Evolutionary conservation across 2,797 vertebrate species (phyloP).

Genomic region (Aeoliscus strigatus): DNA sequence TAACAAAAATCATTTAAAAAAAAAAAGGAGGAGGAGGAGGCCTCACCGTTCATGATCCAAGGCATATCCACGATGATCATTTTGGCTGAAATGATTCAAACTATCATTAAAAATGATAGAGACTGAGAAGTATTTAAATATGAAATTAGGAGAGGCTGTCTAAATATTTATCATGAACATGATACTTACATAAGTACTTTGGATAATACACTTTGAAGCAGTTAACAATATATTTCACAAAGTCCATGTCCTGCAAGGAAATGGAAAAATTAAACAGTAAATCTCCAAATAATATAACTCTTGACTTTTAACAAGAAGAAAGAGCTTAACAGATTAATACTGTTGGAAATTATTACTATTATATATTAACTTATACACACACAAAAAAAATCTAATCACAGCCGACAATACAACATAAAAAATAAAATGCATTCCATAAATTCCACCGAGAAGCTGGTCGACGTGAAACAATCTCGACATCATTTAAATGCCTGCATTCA

Average conservation of each 20-base stretch:
- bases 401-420: no score
- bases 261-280: constrained; percentile 3
- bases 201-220: constrained; percentile 98
- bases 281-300: constrained; percentile 12
- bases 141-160: no score
- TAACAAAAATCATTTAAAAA: no score
- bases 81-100: constrained; percentile 82
- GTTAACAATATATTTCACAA: constrained; percentile 91
- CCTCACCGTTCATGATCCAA: constrained; percentile 98
- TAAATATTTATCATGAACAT: neutral
- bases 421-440: no score
- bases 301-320: constrained; percentile 24
- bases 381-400: no score
- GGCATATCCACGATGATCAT: constrained; percentile 99
- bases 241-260: constrained; percentile 93
- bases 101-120: neutral
- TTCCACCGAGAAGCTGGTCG: no score
- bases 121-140: no score
- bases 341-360: no score
- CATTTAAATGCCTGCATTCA: constrained; percentile 9
- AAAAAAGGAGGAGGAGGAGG: neutral
- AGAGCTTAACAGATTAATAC: no score
- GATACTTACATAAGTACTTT: constrained; percentile 93
- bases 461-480: no score
- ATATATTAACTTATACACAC: no score